Base-by-base conservation (phyloP, 2,113 vertebrate genomes). In the Corythornis vintsioides region DNA sequence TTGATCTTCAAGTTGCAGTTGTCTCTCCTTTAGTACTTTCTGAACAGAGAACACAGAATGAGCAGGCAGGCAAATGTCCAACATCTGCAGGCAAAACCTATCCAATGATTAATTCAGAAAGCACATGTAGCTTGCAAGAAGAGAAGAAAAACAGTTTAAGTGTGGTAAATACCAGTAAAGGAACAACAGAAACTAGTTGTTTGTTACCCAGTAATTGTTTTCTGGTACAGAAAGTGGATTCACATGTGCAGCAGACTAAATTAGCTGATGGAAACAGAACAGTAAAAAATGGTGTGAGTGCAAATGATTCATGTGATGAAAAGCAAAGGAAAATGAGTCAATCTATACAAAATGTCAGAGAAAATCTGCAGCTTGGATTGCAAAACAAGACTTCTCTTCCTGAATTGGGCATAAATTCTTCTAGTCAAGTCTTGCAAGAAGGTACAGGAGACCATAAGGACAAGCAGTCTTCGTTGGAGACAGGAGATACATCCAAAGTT, bases 1-100 rank as follows among this genome's bases (percentile, higher is more conserved):
- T 96, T 76, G 98, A 98, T 73, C 97, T 96, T 55, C 98, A 98
- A 60, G 89, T 98, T 91, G 98, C 98, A 52, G 92, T 98, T 53
- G 98, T 98, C 26, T 96, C 97, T 42, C 98, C 98, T 19, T 96
- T 98, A 83, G 94, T 98, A 35, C 96, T 98, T 79, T 95, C 96
- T 35, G 92, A 97, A 67, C 95, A 96, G 53, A 96, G n/a, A 86
- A 31, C 81, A 11, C 60, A 82, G 52, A 72, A 31, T 64, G 88
- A 92, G 14, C 94, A 94, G 50, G 60, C 33, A 61, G 38, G 77
- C 35, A 83, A 83, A 28, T 50, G 69, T 42, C 26, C 66, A 70
- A 31, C 52, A 16, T 38, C 91, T 81, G 56, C 90, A 57, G 77
- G 60, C 83, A 63, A 89, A 45, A 38, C 53, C 6, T 94, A n/a